Evolutionary conservation across 2,888 invertebrate genomes (phyloP).

Genomic region (Opisthograptis luteolata): DNA sequence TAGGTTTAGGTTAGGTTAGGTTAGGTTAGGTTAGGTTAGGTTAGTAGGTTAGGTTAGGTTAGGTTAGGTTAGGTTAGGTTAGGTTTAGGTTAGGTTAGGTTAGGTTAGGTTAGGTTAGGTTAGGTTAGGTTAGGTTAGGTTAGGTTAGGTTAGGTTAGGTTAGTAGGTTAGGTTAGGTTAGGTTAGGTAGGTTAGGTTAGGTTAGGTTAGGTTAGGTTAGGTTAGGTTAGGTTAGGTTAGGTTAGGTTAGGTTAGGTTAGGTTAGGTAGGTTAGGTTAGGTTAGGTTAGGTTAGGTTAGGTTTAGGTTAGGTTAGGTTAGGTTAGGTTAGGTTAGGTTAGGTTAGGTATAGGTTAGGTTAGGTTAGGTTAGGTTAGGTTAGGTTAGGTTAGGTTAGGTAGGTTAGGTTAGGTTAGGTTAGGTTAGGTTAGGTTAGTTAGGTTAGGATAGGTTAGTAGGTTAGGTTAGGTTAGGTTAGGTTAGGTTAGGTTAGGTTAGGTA

Average conservation of each 20-base stretch:
- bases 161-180: no score
- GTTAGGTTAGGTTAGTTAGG: conserved; percentile 29
- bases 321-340: conserved; percentile 44
- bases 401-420: conserved; percentile 27
- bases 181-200: no score
- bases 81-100: no score
- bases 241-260: conserved; percentile 46
- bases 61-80: conserved; percentile 5
- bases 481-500: no score
- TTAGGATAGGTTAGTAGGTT: conserved; percentile 28
- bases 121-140: conserved; percentile 34
- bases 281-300: no score
- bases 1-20: no score
- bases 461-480: conserved; percentile 28
- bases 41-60: conserved; percentile 24
- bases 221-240: conserved; percentile 43
- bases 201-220: conserved; percentile 40
- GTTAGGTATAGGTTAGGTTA: no score
- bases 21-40: no score
- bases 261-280: no score
- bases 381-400: no score
- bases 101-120: conserved; percentile 1
- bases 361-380: conserved; percentile 40
- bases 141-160: conserved; percentile 36
- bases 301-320: conserved; percentile 42